These are phyloP conservation scores for Tenthredo distinguenda DNA, from an alignment of 2,888 invertebrate species.

Conservation along the genomic window DNA sequence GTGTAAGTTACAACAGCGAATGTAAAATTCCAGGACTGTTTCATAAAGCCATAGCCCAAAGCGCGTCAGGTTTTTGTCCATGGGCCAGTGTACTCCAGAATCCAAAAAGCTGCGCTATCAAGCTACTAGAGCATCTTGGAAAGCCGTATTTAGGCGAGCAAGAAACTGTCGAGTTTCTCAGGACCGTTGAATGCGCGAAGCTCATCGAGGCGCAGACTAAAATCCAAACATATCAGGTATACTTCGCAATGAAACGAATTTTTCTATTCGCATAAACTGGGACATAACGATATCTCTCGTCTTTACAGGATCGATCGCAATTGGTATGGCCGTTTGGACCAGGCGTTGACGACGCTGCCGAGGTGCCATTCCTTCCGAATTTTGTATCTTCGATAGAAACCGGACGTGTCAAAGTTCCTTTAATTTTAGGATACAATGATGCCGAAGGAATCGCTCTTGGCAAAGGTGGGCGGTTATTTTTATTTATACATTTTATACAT, in stretches of 20 bases:
- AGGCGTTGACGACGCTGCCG: constrained; percentile 62
- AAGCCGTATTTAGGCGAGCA: constrained; percentile 7
- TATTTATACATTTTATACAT: neutral
- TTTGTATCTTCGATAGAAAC: constrained; percentile 55
- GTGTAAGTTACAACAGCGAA: neutral
- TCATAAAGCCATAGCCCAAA: constrained; percentile 47
- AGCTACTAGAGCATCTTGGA: constrained; percentile 24
- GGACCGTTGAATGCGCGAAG: constrained; percentile 23
- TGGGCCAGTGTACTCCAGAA: constrained; percentile 21
- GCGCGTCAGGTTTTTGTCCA: neutral
- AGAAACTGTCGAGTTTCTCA: constrained; percentile 20
- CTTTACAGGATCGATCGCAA: constrained; percentile 58
- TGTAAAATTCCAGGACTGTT: constrained; percentile 30
- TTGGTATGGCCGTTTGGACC: constrained; percentile 61
- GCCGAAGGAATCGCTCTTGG: constrained; percentile 62
- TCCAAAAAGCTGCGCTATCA: constrained; percentile 9
- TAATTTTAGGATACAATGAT: constrained; percentile 65
- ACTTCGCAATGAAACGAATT: neutral
- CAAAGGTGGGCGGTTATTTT: neutral
- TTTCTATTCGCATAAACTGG: neutral
- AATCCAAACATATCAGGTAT: constrained; percentile 56
- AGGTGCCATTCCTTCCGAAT: constrained; percentile 65
- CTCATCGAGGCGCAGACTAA: constrained; percentile 60
- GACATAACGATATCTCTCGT: neutral
- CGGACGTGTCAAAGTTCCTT: constrained; percentile 66